Conservation (phyloP, 1,140 invertebrate species). For the Drosophila cardini region DNA sequence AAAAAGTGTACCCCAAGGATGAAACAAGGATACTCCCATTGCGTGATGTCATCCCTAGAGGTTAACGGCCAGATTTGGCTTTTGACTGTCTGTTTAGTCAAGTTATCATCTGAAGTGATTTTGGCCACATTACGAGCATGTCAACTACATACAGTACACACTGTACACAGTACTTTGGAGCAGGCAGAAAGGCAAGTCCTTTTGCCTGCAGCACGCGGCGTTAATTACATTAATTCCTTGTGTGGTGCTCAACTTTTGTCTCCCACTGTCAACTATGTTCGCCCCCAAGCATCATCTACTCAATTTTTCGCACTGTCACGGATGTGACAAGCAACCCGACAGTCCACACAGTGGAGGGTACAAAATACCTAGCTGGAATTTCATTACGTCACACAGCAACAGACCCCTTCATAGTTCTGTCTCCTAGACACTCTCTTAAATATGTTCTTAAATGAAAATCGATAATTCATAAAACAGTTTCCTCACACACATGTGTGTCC, state of each 20-base stretch:
- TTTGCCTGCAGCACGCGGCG: slow-evolving; percentile 35
- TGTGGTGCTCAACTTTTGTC: slow-evolving; percentile 13
- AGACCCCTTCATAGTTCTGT: slow-evolving; percentile 21
- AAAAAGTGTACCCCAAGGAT: slow-evolving; percentile 19
- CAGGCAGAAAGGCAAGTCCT: too few species aligned
- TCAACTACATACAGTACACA: slow-evolving; percentile 14
- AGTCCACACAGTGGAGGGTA: neutral
- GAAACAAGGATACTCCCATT: slow-evolving; percentile 11
- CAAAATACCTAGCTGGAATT: slow-evolving; percentile 53
- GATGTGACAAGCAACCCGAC: slow-evolving; percentile 29
- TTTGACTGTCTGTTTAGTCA: slow-evolving; percentile 21
- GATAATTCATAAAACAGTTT: slow-evolving; percentile 60
- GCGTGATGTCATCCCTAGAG: slow-evolving; percentile 27
- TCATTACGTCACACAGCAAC: slow-evolving; percentile 52
- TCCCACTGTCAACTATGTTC: neutral
- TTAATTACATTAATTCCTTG: slow-evolving; percentile 58
- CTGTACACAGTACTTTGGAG: too few species aligned
- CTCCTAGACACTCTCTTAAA: slow-evolving; percentile 24
- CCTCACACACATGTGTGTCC: slow-evolving; percentile 10
- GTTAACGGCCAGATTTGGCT: slow-evolving; percentile 15
- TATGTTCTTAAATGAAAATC: slow-evolving; percentile 64
- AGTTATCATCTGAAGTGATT: slow-evolving; percentile 27
- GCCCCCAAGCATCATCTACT: slow-evolving; percentile 10
- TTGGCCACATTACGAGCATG: slow-evolving; percentile 20
- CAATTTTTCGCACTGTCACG: slow-evolving; percentile 32